These are phyloP conservation scores for Conus ventricosus DNA, from an alignment of 1,140 invertebrate species.

Conservation along the genomic window DNA sequence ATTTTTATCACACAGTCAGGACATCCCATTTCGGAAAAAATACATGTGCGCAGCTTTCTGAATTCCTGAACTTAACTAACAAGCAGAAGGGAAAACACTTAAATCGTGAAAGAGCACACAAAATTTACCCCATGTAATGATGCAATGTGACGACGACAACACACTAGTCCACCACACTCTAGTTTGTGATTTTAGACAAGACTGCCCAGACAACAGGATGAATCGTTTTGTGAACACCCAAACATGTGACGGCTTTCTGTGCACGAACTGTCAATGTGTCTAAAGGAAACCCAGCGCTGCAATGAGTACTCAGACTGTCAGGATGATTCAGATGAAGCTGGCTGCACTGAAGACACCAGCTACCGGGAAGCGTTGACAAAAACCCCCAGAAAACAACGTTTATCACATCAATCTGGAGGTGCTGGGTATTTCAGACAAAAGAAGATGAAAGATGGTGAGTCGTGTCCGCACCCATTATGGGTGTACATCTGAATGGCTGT, in stretches of 20 bases:
- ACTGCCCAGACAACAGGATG: constrained; percentile 6
- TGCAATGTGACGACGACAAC: neutral
- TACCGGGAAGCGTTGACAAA: too few species aligned
- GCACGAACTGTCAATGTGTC: neutral
- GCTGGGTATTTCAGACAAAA: too few species aligned
- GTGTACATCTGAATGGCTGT: too few species aligned
- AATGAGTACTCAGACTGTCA: neutral
- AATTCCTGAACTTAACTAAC: neutral
- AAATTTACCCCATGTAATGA: too few species aligned
- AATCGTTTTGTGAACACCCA: neutral
- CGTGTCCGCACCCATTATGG: too few species aligned
- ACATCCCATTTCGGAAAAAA: too few species aligned
- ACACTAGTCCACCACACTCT: neutral
- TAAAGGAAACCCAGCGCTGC: neutral
- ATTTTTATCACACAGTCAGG: neutral
- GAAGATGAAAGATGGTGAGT: too few species aligned
- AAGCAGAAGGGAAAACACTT: neutral
- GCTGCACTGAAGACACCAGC: neutral
- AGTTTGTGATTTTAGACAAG: constrained; percentile 19
- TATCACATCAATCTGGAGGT: too few species aligned
- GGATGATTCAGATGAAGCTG: neutral
- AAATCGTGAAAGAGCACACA: neutral
- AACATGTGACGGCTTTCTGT: neutral
- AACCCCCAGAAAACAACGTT: too few species aligned
- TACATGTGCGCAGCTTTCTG: neutral